These are phyloP conservation scores for Oncorhynchus kisutch DNA, from an alignment of 2,113 vertebrate species.

Conservation along the genomic window DNA sequence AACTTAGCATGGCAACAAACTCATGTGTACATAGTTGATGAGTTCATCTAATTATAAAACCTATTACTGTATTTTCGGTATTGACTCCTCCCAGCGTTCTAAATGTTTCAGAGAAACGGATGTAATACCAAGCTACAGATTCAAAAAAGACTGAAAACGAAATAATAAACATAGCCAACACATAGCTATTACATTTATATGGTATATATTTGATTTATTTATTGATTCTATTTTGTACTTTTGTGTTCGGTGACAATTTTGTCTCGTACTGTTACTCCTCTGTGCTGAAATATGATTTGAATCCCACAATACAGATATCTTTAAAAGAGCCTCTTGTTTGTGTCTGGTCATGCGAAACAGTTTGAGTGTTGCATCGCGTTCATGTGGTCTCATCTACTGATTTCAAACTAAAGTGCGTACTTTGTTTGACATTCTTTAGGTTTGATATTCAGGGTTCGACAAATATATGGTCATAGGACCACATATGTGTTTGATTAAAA, in stretches of 20 bases:
- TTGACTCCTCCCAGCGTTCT: slow-evolving; percentile 71
- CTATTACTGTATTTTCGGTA: slow-evolving; percentile 78
- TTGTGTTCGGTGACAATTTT: slow-evolving; percentile 73
- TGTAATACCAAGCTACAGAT: slow-evolving; percentile 77
- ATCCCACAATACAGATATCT: slow-evolving; percentile 72
- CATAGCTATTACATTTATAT: slow-evolving; percentile 81
- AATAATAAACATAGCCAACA: slow-evolving; percentile 75
- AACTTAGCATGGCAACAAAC: slow-evolving; percentile 79
- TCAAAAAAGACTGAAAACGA: slow-evolving; percentile 69
- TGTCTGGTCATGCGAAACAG: slow-evolving; percentile 58
- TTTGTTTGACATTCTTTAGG: slow-evolving; percentile 63
- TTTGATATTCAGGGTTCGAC: slow-evolving; percentile 73
- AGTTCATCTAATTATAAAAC: slow-evolving; percentile 76
- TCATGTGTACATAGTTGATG: slow-evolving; percentile 70
- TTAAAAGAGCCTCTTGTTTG: slow-evolving; percentile 62
- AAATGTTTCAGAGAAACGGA: slow-evolving; percentile 78
- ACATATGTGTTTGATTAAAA: slow-evolving; percentile 81
- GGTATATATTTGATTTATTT: slow-evolving; percentile 86
- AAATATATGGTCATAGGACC: slow-evolving; percentile 79
- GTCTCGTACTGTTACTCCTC: slow-evolving; percentile 73
- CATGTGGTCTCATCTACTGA: slow-evolving; percentile 73
- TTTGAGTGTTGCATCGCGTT: slow-evolving; percentile 57
- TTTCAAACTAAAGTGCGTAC: slow-evolving; percentile 61
- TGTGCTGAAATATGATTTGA: slow-evolving; percentile 74
- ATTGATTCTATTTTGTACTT: slow-evolving; percentile 80